Evolutionary conservation across 2,888 invertebrate genomes (phyloP), one percentile per base, ranked within the genome.

Genomic region (Pimpla rufipes): DNA sequence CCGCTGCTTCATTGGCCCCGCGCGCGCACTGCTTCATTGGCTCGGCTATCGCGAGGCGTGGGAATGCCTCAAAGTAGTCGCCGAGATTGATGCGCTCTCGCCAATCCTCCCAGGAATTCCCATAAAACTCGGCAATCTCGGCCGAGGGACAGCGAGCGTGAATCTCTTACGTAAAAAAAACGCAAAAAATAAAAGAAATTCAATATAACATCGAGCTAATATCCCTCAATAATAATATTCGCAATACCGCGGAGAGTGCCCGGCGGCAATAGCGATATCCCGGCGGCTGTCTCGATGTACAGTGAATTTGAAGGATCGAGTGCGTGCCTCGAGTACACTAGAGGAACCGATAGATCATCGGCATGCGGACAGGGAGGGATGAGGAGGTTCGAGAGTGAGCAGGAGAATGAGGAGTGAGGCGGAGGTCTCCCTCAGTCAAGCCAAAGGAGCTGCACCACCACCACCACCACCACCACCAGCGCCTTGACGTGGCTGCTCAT

Each of bases 311-410:
- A 47, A 59, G 67, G 21, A 66, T 78, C 62, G 59, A 62, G 57
- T 68, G 64, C 68, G 42, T 21, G 23, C 67, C 50, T 18, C 37
- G 18, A 47, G 57, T 67, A 47, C 21, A 23, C 47, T 59, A 47
- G 66, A 50, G 21, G n/a, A 21, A 67, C 59, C 84, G 78, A 84
- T 84, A 75, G 68, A 84, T 84, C 80, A 84, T 81, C 70, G 78
- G 45, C 42, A 37, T 68, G 62, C 62, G 67, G 68, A 80, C 79
- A 47, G 47, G 52, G 42, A 47, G 16, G 47, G 16, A 35, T 66
- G 21, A 74, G 67, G 64, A 70, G 18, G n/a, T n/a, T n/a, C n/a
- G n/a, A n/a, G n/a, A n/a, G n/a, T n/a, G n/a, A n/a, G n/a, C n/a
- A n/a, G n/a, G n/a, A n/a, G n/a, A n/a, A n/a, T n/a, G 64, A 64